These are phyloP conservation scores for Sebastes aleutianus DNA, from an alignment of 2,797 vertebrate genomes.

Conservation along the genomic window DNA sequence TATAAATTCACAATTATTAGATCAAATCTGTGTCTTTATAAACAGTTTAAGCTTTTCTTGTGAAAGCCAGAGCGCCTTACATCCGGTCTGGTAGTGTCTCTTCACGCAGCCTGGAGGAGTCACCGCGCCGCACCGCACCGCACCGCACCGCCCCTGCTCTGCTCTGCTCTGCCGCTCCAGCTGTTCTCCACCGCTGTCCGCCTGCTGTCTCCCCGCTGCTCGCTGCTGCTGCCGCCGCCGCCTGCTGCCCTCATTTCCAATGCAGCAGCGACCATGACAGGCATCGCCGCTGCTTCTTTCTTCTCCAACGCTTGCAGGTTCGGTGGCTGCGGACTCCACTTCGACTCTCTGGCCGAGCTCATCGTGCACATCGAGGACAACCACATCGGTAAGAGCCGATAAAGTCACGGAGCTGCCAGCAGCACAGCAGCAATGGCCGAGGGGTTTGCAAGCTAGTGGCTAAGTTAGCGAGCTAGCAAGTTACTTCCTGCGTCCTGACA, in stretches of 20 bases:
- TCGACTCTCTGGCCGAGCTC: constrained; percentile 93
- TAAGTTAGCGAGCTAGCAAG: constrained; percentile 82
- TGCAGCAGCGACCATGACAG: constrained; percentile 93
- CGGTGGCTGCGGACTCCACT: constrained; percentile 94
- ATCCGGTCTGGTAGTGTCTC: constrained; percentile 54
- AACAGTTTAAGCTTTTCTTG: background rate
- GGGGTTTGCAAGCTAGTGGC: constrained; percentile 57
- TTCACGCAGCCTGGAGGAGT: constrained; percentile 32
- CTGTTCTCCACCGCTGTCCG: constrained; percentile 76
- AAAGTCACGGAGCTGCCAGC: constrained; percentile 33
- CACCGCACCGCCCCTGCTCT: constrained; percentile 40
- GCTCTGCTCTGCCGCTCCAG: constrained; percentile 68
- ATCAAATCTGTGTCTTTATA: background rate
- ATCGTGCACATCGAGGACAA: constrained; percentile 97
- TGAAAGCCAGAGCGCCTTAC: constrained; percentile 25
- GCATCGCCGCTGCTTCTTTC: constrained; percentile 98
- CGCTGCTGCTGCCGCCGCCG: constrained; percentile 55
- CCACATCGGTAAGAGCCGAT: constrained; percentile 90
- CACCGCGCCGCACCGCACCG: constrained; percentile 63
- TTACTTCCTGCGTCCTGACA: constrained; percentile 90
- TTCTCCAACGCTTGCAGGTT: constrained; percentile 97
- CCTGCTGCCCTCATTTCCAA: constrained; percentile 78
- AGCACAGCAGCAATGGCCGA: constrained; percentile 64
- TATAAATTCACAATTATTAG: background rate
- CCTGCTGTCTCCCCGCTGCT: constrained; percentile 69